Evolutionary conservation across 2,113 vertebrate species (phyloP), one percentile per base, ranked within the genome.

Genomic region (Bucco capensis): DNA sequence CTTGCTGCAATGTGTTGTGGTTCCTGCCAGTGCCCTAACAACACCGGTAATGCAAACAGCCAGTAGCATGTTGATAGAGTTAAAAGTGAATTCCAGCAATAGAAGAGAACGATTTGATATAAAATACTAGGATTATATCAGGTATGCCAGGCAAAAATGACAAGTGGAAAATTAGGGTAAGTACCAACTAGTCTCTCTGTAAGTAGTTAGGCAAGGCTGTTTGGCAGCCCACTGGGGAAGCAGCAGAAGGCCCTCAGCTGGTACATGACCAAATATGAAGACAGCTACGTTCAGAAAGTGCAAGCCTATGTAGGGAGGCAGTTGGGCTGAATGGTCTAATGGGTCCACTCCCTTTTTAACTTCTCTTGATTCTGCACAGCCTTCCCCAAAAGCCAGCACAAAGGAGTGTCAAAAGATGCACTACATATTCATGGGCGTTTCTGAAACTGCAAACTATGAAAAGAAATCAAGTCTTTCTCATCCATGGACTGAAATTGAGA

Each of bases 401-500:
- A 82, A 93, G 64, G 57, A 92, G 56, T 17, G 60, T 87, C 74
- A 67, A 38, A 92, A 87, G 75, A 33, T 0, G 8, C 38, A n/a
- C 87, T 93, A 76, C 86, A 93, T 96, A 95, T 96, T 96, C 91
- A 95, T 89, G 72, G 67, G 11, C 47, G 6, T 85, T 95, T 94
- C 92, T 88, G 65, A 94, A 95, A 72, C 79, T 57, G 92, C 89
- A 83, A 70, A 91, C 79, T 93, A 33, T 96, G 95, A 97, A 96
- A 95, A 67, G 93, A 96, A 96, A 93, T 92, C 94, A 90, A 97
- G 62, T 83, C 12, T 4, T 93, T 95, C 88, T 93, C 78, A 88
- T 92, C 94, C 56, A 12, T 51, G 94, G 95, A 73, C 93, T 96
- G 94, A 90, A 96, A 94, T 50, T 73, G 95, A 95, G 93, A 97